Percentiles rank a stretch among this genome's conserved stretches.
Evolutionary conservation across 2,888 invertebrate genomes (phyloP).

Genomic region (Acleris holmiana): DNA sequence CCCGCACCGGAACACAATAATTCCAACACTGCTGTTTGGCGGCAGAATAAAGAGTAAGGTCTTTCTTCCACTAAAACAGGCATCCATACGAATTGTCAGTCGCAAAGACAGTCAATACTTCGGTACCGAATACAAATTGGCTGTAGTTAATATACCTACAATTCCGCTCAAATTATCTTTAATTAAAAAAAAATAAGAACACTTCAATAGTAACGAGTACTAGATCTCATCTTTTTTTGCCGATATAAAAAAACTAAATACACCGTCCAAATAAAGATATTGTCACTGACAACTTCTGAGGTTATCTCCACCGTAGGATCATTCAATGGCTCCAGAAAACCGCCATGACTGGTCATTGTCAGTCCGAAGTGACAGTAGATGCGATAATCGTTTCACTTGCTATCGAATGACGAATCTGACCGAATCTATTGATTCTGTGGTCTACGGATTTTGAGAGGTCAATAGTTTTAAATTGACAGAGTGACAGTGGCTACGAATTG

Average conservation of each 20-base stretch:
- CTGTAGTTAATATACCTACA: no score
- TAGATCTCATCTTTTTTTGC: background rate
- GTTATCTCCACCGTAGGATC: conserved; percentile 6
- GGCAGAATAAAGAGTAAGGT: no score
- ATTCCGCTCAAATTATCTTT: no score
- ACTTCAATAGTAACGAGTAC: no score
- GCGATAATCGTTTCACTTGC: conserved; percentile 54
- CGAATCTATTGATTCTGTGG: conserved; percentile 48
- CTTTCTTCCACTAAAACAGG: no score
- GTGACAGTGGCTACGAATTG: conserved; percentile 22
- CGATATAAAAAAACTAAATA: background rate
- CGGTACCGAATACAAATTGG: no score
- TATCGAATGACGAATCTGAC: conserved; percentile 58
- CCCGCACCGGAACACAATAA: no score
- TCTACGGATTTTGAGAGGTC: conserved; percentile 48
- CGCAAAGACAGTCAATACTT: no score
- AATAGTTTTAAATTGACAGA: conserved; percentile 36
- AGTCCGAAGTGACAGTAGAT: conserved; percentile 53
- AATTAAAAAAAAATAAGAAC: no score
- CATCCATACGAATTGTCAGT: no score
- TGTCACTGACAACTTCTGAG: conserved; percentile 26
- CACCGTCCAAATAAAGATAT: conserved; percentile 31
- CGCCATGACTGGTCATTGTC: conserved; percentile 50
- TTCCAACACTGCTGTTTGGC: no score
- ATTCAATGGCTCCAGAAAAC: conserved; percentile 31